Evolutionary conservation across 2,888 invertebrate genomes (phyloP), one percentile per base, ranked within the genome.

Genomic region (Rhaphigaster nebulosa): DNA sequence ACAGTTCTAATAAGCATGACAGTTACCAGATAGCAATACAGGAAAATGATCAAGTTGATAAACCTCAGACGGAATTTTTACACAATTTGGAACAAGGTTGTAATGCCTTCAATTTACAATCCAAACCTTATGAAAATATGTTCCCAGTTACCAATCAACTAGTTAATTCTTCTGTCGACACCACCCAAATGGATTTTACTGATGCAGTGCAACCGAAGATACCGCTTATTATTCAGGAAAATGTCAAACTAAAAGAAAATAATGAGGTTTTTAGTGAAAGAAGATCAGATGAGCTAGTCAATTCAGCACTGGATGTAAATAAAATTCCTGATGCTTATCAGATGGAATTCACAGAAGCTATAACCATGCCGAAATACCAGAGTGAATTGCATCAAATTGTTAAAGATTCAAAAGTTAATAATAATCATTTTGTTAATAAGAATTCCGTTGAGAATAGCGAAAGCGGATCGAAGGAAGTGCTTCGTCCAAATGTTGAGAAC

Each of bases 341-440:
- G 45, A 88, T 91, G 84, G 91, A 91, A 56, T 54, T 91, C 38
- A 91, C 91, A 20, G 91, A 91, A 34, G 91, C 70, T 38, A 76
- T 76, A 38, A 20, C 38, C 20, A 5, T 6, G 70, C 70, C 20
- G 10, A 76, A 76, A 38, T 65, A 10, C 18, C 34, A 34, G 26
- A 76, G 38, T 38, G 38, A 29, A 3, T 65, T 29, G 20, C 38
- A 23, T 76, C 29, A 13, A 34, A 34, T 4, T 65, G 18, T 29
- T 34, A 34, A 29, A 34, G 29, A 65, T 34, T n/a, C n/a, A 60
- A 13, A 60, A 60, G n/a, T n/a, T n/a, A 12, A 60, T 60, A 60
- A 60, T n/a, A 12, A 56, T 56, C 23, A 60, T n/a, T n/a, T 60
- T n/a, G 1, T n/a, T n/a, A n/a, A 60, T n/a, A n/a, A n/a, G 8